Percentiles rank a stretch among this genome's conserved stretches.
Conservation (phyloP, 2,797 vertebrate species). For the Cyclura pinguis region DNA sequence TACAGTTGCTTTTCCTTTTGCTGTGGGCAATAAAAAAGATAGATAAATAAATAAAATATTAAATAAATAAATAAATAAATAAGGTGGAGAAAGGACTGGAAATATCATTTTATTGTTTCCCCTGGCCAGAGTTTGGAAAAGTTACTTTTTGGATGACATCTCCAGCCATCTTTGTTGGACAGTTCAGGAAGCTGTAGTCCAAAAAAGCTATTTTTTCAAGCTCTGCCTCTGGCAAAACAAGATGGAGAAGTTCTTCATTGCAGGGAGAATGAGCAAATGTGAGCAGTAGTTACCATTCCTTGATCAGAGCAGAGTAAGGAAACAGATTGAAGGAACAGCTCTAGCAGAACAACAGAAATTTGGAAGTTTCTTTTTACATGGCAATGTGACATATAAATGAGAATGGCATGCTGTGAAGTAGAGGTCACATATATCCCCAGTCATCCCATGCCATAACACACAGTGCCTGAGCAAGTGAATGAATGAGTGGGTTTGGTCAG, state of each 20-base stretch:
- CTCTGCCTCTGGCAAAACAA: neutral
- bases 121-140: too few species aligned
- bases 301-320: neutral
- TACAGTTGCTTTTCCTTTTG: neutral
- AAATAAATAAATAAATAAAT: neutral
- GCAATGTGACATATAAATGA: neutral
- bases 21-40: neutral
- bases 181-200: too few species aligned
- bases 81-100: neutral
- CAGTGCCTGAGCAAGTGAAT: neutral
- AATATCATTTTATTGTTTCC: neutral
- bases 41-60: too few species aligned
- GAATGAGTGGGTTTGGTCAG: slow-evolving; percentile 6
- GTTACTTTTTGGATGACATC: too few species aligned
- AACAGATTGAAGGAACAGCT: neutral
- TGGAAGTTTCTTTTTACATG: neutral
- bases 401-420: neutral
- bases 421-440: neutral
- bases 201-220: too few species aligned
- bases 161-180: too few species aligned
- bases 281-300: neutral
- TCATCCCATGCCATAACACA: neutral
- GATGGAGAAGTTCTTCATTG: neutral
- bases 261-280: neutral
- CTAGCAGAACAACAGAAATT: neutral